A percentile compares a stretch with the other conserved stretches of the same genome.
phyloP scores from a whole-genome alignment of 2,113 vertebrate genomes.

The Diadophis punctatus region DNA sequence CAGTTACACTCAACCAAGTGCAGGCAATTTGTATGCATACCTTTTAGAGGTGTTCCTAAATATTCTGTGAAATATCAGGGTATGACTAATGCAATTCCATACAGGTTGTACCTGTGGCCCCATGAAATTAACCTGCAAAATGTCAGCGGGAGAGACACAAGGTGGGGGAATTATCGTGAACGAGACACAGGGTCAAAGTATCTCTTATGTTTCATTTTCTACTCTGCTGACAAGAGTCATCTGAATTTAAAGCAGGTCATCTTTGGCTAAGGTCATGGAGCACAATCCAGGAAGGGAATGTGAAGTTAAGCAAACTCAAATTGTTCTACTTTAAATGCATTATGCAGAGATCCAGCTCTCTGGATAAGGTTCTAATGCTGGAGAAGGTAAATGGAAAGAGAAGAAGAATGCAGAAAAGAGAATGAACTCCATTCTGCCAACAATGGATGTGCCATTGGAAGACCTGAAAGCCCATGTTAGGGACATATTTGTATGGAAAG shows the following conservation, averaged over 20 bases:
- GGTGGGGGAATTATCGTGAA: not conserved
- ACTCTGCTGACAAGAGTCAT: not conserved
- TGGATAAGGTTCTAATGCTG: not conserved
- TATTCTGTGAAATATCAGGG: not conserved
- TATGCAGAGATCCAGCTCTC: not conserved
- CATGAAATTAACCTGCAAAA: not conserved
- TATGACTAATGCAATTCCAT: not conserved
- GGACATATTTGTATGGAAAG: not conserved
- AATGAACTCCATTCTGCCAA: not conserved
- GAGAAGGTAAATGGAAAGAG: not conserved
- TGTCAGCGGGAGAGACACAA: not conserved
- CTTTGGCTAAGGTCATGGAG: not conserved
- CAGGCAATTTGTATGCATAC: not conserved
- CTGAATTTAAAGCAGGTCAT: not conserved
- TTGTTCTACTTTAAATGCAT: not conserved
- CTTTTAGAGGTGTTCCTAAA: not conserved
- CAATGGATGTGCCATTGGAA: not conserved
- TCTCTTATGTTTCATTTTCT: not conserved
- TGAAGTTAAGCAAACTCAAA: not conserved
- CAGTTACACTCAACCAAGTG: not conserved
- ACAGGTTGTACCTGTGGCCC: not conserved
- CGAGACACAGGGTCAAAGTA: not conserved
- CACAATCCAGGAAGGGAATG: not conserved
- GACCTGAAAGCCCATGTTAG: not conserved
- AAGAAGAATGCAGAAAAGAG: not conserved